Conservation (phyloP, 2,797 vertebrate genomes). For the Enteromius paludinosus region DNA sequence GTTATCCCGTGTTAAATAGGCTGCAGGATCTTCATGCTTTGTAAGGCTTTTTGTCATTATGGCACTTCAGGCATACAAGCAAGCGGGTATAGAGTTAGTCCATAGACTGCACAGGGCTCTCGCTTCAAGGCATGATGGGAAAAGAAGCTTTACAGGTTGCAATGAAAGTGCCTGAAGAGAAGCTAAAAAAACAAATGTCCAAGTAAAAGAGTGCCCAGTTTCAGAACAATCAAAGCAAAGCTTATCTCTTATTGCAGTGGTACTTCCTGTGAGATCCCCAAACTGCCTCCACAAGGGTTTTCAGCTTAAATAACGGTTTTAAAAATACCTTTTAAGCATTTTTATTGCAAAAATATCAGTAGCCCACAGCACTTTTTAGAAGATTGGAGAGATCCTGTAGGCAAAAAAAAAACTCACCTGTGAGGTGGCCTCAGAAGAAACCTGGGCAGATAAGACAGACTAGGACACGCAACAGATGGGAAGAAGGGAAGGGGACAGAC, state of each 20-base stretch:
- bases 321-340: not conserved
- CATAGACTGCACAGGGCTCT: constrained; percentile 31
- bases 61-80: constrained; percentile 32
- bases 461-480: constrained; percentile 52
- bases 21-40: constrained; percentile 45
- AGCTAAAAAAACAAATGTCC: constrained; percentile 13
- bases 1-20: constrained; percentile 66
- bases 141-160: constrained; percentile 20
- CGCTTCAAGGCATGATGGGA: constrained; percentile 16
- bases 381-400: not conserved
- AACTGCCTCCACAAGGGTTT: not conserved
- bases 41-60: constrained; percentile 48
- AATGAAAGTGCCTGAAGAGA: constrained; percentile 19
- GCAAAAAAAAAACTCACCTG: constrained; percentile 72
- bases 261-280: constrained; percentile 32
- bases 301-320: not conserved
- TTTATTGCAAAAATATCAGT: not conserved
- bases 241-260: constrained; percentile 32
- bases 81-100: constrained; percentile 34
- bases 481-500: constrained; percentile 49
- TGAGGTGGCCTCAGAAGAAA: constrained; percentile 68
- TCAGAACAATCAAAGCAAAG: constrained; percentile 9
- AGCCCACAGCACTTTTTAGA: not conserved
- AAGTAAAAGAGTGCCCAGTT: constrained; percentile 44
- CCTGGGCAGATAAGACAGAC: constrained; percentile 69